Percentiles rank a stretch among this genome's conserved stretches.
phyloP scores from a whole-genome alignment of 2,888 invertebrate genomes.

The Orthosia incerta region DNA sequence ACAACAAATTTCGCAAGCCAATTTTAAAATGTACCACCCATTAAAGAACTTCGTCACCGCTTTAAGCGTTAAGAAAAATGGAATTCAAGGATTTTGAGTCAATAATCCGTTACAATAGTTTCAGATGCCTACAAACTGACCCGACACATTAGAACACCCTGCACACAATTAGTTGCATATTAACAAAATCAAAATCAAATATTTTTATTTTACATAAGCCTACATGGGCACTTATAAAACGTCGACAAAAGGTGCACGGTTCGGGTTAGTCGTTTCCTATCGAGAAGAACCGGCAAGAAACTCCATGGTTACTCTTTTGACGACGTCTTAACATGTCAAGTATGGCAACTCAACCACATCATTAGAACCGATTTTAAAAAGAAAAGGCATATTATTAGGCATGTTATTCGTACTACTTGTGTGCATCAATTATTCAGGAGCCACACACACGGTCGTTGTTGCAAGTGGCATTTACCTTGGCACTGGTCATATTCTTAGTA shows the following conservation, averaged over 20 bases:
- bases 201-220: too few relatives aligned
- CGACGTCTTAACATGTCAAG: neutral
- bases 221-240: too few relatives aligned
- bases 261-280: too few relatives aligned
- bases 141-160: neutral
- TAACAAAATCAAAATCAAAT: too few relatives aligned
- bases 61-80: neutral
- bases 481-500: neutral
- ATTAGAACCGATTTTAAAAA: neutral
- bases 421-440: constrained; percentile 18
- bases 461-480: neutral
- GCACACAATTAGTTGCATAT: neutral
- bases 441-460: neutral
- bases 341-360: neutral
- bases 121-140: neutral
- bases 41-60: neutral
- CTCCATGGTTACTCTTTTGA: too few relatives aligned
- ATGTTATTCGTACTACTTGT: too few relatives aligned
- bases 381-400: neutral
- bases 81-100: neutral
- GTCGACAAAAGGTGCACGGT: too few relatives aligned
- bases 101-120: neutral
- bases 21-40: neutral
- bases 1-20: neutral
- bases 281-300: too few relatives aligned